Conservation (phyloP, 1,140 invertebrate genomes). For the Cotesia vestalis region DNA sequence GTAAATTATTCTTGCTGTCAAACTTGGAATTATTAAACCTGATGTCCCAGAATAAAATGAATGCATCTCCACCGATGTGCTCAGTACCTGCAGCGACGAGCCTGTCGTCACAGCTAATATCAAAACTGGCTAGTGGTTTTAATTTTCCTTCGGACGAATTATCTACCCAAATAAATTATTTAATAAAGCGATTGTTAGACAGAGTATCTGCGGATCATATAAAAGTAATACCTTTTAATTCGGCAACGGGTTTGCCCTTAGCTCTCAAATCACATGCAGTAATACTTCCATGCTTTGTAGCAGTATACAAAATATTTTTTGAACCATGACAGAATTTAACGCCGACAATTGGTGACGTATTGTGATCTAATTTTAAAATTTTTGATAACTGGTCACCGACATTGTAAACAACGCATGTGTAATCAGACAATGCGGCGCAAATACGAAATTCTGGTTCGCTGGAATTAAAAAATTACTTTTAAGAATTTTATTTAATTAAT, state of each 20-base stretch:
- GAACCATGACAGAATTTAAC: slow-evolving; percentile 71
- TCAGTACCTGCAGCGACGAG: slow-evolving; percentile 82
- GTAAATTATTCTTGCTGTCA: slow-evolving; percentile 65
- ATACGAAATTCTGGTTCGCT: slow-evolving; percentile 59
- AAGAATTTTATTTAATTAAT: slow-evolving; percentile 27
- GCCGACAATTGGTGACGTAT: slow-evolving; percentile 66
- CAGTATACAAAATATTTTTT: slow-evolving; percentile 71
- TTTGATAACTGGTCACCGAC: slow-evolving; percentile 55
- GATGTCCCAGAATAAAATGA: slow-evolving; percentile 85
- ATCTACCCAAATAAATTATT: slow-evolving; percentile 55
- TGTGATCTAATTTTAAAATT: slow-evolving; percentile 57
- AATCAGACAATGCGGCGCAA: slow-evolving; percentile 55
- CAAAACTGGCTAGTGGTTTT: slow-evolving; percentile 77
- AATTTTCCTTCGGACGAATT: slow-evolving; percentile 59
- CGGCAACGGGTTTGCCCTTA: slow-evolving; percentile 65
- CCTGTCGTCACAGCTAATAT: slow-evolving; percentile 77
- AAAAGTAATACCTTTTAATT: slow-evolving; percentile 67
- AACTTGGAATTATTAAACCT: slow-evolving; percentile 61
- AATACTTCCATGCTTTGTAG: slow-evolving; percentile 69
- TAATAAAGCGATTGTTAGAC: slow-evolving; percentile 45
- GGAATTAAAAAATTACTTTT: slow-evolving; percentile 14
- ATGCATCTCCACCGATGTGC: slow-evolving; percentile 75
- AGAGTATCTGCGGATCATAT: not conserved
- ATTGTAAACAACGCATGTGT: slow-evolving; percentile 60
- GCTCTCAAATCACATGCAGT: slow-evolving; percentile 74